Conservation (phyloP, 2,113 vertebrate genomes). For the Pteruthius melanotis region DNA sequence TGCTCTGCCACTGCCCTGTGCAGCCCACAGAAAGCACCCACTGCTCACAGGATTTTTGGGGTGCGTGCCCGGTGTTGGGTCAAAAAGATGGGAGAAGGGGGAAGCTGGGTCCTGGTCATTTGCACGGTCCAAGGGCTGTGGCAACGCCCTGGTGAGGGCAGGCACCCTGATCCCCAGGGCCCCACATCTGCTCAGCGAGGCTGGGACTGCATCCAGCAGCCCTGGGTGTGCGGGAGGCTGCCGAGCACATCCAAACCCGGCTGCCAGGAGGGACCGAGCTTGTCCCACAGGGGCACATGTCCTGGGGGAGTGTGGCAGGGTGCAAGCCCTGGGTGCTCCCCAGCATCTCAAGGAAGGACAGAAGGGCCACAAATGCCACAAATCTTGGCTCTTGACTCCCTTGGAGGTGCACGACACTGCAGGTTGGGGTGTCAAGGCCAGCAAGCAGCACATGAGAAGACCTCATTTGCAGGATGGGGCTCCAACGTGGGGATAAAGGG, state of each 20-base stretch:
- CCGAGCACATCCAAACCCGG: not conserved
- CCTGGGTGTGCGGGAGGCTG: rapidly evolving
- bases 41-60: not conserved
- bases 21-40: rapidly evolving
- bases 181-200: rapidly evolving
- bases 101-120: not conserved
- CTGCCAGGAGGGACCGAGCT: not conserved
- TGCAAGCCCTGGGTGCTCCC: not conserved
- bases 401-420: not conserved
- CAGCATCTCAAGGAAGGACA: not conserved
- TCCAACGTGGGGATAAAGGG: not conserved
- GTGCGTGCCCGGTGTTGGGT: rapidly evolving
- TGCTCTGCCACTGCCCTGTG: not conserved
- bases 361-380: not conserved
- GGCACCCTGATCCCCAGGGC: not conserved
- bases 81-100: not conserved
- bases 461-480: not conserved
- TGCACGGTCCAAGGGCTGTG: not conserved
- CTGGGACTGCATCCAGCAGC: not conserved
- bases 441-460: not conserved
- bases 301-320: not conserved
- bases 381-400: not conserved
- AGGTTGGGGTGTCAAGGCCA: not conserved
- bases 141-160: rapidly evolving
- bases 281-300: not conserved